A percentile compares a stretch with the other conserved stretches of the same genome.
These are phyloP conservation scores for Eurois occulta DNA, from an alignment of 2,888 invertebrate species.

Conservation along the genomic window DNA sequence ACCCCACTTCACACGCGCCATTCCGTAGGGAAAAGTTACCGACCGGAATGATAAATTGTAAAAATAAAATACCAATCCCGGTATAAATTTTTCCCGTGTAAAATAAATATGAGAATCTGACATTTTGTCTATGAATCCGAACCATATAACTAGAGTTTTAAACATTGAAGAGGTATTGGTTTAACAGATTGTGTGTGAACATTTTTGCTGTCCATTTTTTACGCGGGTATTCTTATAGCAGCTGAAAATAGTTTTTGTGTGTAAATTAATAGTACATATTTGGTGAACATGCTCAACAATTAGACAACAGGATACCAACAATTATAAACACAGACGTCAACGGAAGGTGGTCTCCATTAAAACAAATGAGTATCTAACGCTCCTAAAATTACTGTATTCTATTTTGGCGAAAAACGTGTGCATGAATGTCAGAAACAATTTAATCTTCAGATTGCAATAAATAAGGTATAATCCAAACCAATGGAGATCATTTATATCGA, in stretches of 20 bases:
- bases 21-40: slow-evolving; percentile 65
- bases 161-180: slow-evolving; percentile 12
- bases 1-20: slow-evolving; percentile 59
- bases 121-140: slow-evolving; percentile 48
- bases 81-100: slow-evolving; percentile 56
- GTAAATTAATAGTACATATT: slow-evolving; percentile 18
- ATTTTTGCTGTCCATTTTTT: slow-evolving; percentile 14
- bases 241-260: slow-evolving; percentile 15
- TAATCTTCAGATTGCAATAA: slow-evolving; percentile 33
- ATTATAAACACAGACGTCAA: slow-evolving; percentile 68
- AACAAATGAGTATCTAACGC: slow-evolving; percentile 50
- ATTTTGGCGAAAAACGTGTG: slow-evolving; percentile 40
- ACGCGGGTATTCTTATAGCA: not conserved
- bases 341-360: slow-evolving; percentile 67
- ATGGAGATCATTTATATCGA: slow-evolving; percentile 48
- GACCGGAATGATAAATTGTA: slow-evolving; percentile 69
- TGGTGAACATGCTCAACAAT: slow-evolving; percentile 41
- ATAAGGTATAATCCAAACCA: slow-evolving; percentile 48
- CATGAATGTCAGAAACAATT: slow-evolving; percentile 30
- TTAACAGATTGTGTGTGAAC: slow-evolving; percentile 13
- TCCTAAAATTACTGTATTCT: slow-evolving; percentile 45
- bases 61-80: slow-evolving; percentile 66
- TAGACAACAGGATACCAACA: slow-evolving; percentile 68
- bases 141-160: slow-evolving; percentile 34
- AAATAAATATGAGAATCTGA: slow-evolving; percentile 57